Percentiles rank a stretch among this genome's conserved stretches.
Conservation (phyloP, 2,888 invertebrate species). For the Conistra vaccinii region DNA sequence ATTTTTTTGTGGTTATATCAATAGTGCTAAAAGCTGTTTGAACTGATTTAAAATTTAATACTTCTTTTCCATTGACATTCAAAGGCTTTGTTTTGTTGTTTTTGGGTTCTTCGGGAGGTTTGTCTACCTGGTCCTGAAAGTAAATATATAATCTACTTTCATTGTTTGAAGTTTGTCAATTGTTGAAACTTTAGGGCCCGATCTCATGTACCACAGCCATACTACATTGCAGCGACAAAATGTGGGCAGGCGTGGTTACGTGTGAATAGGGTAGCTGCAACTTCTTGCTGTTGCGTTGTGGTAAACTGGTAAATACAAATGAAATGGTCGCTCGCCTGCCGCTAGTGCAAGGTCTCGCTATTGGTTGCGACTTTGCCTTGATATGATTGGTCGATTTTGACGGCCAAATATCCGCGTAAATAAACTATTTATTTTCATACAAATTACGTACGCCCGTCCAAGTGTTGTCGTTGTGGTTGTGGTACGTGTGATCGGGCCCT, state of each 20-base stretch:
- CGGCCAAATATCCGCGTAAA: too few species aligned
- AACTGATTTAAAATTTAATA: slow-evolving; percentile 39
- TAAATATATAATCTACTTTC: slow-evolving; percentile 55
- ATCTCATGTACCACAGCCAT: not conserved
- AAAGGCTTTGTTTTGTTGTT: not conserved
- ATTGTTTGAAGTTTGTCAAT: slow-evolving; percentile 43
- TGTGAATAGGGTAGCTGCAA: too few species aligned
- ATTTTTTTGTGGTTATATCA: slow-evolving; percentile 38
- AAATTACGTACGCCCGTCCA: not conserved
- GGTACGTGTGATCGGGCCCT: not conserved
- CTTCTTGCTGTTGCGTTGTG: too few species aligned
- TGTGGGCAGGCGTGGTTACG: not conserved
- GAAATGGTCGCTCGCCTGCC: too few species aligned
- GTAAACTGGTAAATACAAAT: too few species aligned
- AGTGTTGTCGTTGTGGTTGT: not conserved
- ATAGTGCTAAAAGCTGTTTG: slow-evolving; percentile 44
- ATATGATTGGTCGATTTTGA: too few species aligned
- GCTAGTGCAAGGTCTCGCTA: too few species aligned
- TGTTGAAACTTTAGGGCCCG: not conserved
- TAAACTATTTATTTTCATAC: not conserved
- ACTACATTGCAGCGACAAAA: not conserved
- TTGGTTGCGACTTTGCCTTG: too few species aligned
- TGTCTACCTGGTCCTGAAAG: slow-evolving; percentile 45
- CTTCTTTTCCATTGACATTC: slow-evolving; percentile 24
- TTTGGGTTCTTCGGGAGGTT: not conserved